Percentiles rank a stretch among this genome's conserved stretches.
These are phyloP conservation scores for Odocoileus virginianus DNA, from an alignment of 2,113 vertebrate genomes.

Conservation along the genomic window DNA sequence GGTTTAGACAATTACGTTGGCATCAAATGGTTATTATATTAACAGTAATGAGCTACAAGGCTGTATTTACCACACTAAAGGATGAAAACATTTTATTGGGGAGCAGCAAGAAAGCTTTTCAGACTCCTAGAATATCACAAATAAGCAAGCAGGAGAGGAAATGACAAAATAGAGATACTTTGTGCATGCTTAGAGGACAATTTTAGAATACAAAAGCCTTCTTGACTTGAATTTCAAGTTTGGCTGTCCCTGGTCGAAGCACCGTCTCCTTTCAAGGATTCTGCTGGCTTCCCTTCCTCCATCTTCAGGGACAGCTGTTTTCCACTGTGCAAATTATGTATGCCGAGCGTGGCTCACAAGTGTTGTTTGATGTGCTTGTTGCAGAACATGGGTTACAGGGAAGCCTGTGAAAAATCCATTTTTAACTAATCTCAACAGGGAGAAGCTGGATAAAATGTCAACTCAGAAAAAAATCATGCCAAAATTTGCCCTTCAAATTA, in stretches of 20 bases:
- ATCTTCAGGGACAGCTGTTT: not conserved
- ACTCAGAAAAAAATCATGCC: not conserved
- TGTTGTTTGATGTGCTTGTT: not conserved
- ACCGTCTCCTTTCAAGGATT: not conserved
- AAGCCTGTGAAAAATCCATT: constrained; percentile 46
- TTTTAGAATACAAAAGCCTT: not conserved
- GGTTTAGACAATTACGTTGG: not conserved
- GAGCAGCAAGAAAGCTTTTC: not conserved
- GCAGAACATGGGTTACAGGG: constrained; percentile 38
- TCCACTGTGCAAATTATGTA: constrained; percentile 50
- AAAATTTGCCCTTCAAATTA: not conserved
- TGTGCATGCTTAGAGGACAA: not conserved
- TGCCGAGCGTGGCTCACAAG: constrained; percentile 1
- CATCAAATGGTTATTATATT: not conserved
- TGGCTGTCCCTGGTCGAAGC: not conserved
- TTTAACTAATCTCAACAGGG: not conserved
- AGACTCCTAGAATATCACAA: not conserved
- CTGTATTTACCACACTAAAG: not conserved
- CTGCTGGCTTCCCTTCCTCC: not conserved
- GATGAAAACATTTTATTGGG: constrained; percentile 30
- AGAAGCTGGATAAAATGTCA: not conserved
- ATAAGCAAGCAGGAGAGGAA: not conserved
- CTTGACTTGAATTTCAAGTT: not conserved
- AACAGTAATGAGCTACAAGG: not conserved
- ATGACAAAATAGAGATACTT: not conserved